Percentiles rank a stretch among this genome's conserved stretches.
These are phyloP conservation scores for Amphiura filiformis DNA, from an alignment of 35 echinoderm and acorn worm genomes.

Conservation along the genomic window DNA sequence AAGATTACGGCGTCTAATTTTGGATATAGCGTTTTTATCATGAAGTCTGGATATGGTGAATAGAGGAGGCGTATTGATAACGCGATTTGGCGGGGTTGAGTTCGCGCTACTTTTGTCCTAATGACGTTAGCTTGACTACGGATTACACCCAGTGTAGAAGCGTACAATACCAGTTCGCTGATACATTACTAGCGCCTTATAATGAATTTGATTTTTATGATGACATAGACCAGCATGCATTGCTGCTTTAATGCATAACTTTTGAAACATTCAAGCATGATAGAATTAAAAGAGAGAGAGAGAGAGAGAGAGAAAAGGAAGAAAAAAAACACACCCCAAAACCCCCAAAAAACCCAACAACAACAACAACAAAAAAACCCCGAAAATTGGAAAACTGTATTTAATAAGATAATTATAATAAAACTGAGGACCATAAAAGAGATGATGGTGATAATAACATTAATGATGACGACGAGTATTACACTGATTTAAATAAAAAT, in stretches of 20 bases:
- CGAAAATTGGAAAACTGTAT: too few relatives aligned
- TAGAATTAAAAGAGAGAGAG: too few relatives aligned
- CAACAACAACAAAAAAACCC: too few relatives aligned
- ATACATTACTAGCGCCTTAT: neutral
- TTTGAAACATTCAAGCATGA: neutral
- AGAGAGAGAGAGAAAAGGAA: too few relatives aligned
- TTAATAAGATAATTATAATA: too few relatives aligned
- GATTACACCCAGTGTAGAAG: neutral
- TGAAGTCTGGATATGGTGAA: neutral
- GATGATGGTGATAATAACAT: neutral
- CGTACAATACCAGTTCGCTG: neutral
- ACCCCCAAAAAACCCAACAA: too few relatives aligned
- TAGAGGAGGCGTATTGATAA: neutral
- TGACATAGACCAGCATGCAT: neutral
- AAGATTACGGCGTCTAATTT: neutral
- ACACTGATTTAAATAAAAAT: neutral
- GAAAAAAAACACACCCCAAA: too few relatives aligned
- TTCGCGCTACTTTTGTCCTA: neutral
- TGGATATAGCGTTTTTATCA: neutral
- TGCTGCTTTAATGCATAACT: neutral
- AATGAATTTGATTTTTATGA: neutral
- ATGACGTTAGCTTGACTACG: neutral
- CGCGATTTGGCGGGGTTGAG: neutral
- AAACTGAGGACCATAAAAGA: neutral
- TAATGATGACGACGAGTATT: neutral